Evolutionary conservation across 2,797 vertebrate genomes (phyloP).

Genomic region (Acipenser transmontanus): DNA sequence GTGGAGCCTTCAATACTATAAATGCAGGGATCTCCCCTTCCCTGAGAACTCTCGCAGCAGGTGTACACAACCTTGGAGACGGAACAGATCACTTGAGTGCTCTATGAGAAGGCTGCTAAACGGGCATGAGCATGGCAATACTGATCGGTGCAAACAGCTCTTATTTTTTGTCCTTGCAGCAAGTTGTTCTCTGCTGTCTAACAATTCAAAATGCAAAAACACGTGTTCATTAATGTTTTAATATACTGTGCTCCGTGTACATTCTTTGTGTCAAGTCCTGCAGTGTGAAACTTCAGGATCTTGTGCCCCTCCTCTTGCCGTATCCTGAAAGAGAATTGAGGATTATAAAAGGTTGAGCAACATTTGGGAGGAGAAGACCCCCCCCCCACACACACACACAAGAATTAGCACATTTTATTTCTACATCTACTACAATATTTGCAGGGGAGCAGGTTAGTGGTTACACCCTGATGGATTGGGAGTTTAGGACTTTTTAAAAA

Average conservation of each 20-base stretch:
- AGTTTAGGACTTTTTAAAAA: too few species aligned
- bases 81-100: not conserved
- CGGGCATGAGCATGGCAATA: not conserved
- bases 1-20: too few species aligned
- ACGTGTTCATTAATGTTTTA: conserved; percentile 17
- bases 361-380: too few species aligned
- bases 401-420: too few species aligned
- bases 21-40: too few species aligned
- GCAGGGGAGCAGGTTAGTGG: too few species aligned
- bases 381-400: too few species aligned
- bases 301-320: conserved; percentile 37
- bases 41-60: too few species aligned
- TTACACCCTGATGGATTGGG: too few species aligned
- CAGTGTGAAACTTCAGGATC: conserved; percentile 33
- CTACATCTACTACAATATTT: too few species aligned
- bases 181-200: conserved; percentile 18
- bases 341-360: fast-evolving
- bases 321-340: conserved; percentile 37
- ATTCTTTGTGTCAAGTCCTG: conserved; percentile 40
- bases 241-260: conserved; percentile 33
- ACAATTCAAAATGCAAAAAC: not conserved
- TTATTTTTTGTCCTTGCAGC: conserved; percentile 8
- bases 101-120: not conserved
- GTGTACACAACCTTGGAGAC: too few species aligned
- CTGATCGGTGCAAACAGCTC: conserved; percentile 17